A percentile compares a stretch with the other conserved stretches of the same genome.
These are phyloP conservation scores for Scytalopus superciliaris DNA, from an alignment of 2,113 vertebrate species.

Conservation along the genomic window DNA sequence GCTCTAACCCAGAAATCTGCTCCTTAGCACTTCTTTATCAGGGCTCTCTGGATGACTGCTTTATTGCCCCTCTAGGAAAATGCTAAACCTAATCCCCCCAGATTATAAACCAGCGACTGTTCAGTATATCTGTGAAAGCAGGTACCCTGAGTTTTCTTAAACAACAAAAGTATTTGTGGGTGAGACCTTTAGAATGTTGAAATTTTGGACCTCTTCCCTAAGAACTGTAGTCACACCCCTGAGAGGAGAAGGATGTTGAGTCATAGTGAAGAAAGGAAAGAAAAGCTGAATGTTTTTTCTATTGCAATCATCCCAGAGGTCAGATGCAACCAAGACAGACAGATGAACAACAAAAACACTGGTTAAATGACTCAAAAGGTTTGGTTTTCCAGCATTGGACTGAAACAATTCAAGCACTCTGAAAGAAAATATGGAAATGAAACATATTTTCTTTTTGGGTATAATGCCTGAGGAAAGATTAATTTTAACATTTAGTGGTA, in stretches of 20 bases:
- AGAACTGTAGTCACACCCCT: constrained; percentile 41
- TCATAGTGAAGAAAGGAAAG: constrained; percentile 50
- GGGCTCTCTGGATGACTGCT: neutral
- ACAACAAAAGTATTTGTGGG: neutral
- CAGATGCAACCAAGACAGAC: constrained; percentile 10
- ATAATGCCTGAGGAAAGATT: neutral
- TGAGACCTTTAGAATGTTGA: neutral
- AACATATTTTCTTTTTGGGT: neutral
- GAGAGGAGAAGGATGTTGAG: constrained; percentile 60
- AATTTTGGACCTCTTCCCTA: constrained; percentile 34
- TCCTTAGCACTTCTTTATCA: neutral
- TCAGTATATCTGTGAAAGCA: neutral
- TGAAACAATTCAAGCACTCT: neutral
- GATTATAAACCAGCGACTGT: neutral
- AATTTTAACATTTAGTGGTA: neutral
- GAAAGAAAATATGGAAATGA: neutral
- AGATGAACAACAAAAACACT: constrained; percentile 46
- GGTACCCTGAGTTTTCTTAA: neutral
- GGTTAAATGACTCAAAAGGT: constrained; percentile 37
- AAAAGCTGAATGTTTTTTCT: constrained; percentile 42
- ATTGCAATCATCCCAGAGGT: constrained; percentile 37
- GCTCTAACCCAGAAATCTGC: neutral
- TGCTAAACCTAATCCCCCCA: neutral
- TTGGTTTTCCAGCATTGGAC: neutral
- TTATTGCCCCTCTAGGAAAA: neutral